phyloP scores from a whole-genome alignment of 2,113 vertebrate species.

The Syngnathus floridae region DNA sequence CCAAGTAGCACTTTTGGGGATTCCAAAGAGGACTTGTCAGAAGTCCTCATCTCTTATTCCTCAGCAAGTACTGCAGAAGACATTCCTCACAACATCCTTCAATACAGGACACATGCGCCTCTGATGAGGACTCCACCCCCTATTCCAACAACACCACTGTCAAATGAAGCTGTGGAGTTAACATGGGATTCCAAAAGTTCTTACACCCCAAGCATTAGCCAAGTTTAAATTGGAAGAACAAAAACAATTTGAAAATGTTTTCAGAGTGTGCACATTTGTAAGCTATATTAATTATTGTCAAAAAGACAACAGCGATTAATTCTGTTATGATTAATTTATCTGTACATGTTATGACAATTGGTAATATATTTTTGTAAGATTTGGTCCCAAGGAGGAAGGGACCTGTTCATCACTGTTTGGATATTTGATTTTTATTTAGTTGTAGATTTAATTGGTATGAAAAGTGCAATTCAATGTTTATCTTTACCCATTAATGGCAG shows the following conservation, averaged over 20 bases:
- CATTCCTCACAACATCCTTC: slow-evolving; percentile 20
- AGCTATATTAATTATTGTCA: background rate
- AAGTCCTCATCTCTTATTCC: background rate
- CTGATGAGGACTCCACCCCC: slow-evolving; percentile 27
- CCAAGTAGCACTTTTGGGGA: background rate
- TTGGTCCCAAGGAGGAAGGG: background rate
- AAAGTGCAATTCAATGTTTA: too few species aligned
- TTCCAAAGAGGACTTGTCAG: slow-evolving; percentile 4
- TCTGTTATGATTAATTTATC: background rate
- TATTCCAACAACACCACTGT: slow-evolving; percentile 19
- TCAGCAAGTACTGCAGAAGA: slow-evolving; percentile 14
- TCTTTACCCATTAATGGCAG: too few species aligned
- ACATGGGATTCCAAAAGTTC: slow-evolving; percentile 25
- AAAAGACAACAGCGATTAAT: background rate
- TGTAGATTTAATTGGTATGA: too few species aligned
- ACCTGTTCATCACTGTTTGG: too few species aligned
- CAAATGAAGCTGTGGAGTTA: slow-evolving; percentile 15
- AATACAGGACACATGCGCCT: slow-evolving; percentile 29
- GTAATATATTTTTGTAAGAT: background rate
- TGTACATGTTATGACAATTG: background rate
- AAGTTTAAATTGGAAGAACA: slow-evolving; percentile 5
- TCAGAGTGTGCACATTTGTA: background rate
- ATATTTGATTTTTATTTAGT: too few species aligned
- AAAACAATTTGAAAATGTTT: background rate
- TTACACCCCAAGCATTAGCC: slow-evolving; percentile 32